Base-by-base conservation (phyloP, 2,797 vertebrate species). In the Myoxocephalus aenaeus region DNA sequence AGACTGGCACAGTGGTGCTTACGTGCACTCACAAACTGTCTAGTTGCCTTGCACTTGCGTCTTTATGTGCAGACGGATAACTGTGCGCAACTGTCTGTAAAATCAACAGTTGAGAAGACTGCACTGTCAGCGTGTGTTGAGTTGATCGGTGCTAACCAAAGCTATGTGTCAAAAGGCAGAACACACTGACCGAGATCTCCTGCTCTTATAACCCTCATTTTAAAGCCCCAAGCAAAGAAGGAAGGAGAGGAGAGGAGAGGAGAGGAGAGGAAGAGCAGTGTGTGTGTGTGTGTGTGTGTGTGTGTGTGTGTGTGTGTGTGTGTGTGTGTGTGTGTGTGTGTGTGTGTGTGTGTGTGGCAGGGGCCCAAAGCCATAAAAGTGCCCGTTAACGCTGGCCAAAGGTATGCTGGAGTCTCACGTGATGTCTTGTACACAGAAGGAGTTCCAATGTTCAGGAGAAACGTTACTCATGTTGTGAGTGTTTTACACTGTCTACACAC, bases 131-230 rank as follows among this genome's bases (percentile, higher is more conserved):
- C 22, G 36, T 59, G 80, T 73, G 67, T 44, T 18, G 22, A 40
- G 64, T 36, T 20, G 65, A 44, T 44, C 12, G 57, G 76, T n/a
- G 44, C 62, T 53, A 73, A 82, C 44, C 72, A 25, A 34, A 78
- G 59, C 62, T 70, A 62, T 87, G 86, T 44, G 73, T 83, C 73
- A 70, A 84, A 62, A 80, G 38, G 40, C 62, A 82, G 83, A 90
- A 89, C 88, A 91, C 65, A 91, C 83, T 91, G 91, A 90, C 89
- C 91, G 73, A 92, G 27, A 92, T 93, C 79, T 75, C 73, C 72
- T 83, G 78, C 83, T 89, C 91, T 69, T 90, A 86, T 91, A 85
- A 90, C 85, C 89, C 82, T 86, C 81, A 85, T 89, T 90, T 69
- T 84, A 82, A 83, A 87, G 81, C 73, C 84, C 54, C 2, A 4